Percentiles rank a stretch among this genome's conserved stretches.
phyloP scores from a whole-genome alignment of 2,113 vertebrate genomes.

The Aptenodytes forsteri region DNA sequence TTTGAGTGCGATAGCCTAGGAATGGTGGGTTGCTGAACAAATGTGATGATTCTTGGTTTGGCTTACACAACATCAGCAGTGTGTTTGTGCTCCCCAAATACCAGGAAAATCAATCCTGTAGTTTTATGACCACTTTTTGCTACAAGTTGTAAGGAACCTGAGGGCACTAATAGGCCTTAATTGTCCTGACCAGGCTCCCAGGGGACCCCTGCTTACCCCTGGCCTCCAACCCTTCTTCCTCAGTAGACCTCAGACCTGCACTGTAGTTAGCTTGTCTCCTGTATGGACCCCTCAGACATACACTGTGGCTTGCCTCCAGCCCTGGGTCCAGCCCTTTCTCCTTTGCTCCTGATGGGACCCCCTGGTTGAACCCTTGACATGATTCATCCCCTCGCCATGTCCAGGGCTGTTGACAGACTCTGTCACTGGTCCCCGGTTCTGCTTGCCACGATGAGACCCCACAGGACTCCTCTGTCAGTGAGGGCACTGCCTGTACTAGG shows the following conservation, averaged over 20 bases:
- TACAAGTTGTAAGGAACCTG: not conserved
- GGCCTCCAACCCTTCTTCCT: not conserved
- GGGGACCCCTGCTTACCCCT: fast-evolving
- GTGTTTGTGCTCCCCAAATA: not conserved
- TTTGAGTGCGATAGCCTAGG: not conserved
- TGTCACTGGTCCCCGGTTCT: not conserved
- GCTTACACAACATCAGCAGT: not conserved
- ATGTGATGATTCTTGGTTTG: not conserved
- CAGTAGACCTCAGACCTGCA: not conserved
- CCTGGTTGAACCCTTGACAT: not conserved
- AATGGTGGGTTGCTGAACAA: not conserved
- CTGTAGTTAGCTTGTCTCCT: not conserved
- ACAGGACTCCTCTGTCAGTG: not conserved
- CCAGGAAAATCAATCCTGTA: not conserved
- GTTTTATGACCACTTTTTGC: not conserved
- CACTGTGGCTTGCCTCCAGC: not conserved
- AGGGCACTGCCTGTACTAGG: fast-evolving
- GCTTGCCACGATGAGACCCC: not conserved
- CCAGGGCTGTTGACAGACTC: not conserved
- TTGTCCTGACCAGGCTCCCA: not conserved
- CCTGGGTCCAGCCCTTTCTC: not conserved
- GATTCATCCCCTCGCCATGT: fast-evolving
- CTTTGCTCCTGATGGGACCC: not conserved
- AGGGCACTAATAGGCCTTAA: not conserved
- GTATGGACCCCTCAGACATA: fast-evolving